Evolutionary conservation across 2,113 vertebrate species (phyloP).

Genomic region (Rattus norvegicus): DNA sequence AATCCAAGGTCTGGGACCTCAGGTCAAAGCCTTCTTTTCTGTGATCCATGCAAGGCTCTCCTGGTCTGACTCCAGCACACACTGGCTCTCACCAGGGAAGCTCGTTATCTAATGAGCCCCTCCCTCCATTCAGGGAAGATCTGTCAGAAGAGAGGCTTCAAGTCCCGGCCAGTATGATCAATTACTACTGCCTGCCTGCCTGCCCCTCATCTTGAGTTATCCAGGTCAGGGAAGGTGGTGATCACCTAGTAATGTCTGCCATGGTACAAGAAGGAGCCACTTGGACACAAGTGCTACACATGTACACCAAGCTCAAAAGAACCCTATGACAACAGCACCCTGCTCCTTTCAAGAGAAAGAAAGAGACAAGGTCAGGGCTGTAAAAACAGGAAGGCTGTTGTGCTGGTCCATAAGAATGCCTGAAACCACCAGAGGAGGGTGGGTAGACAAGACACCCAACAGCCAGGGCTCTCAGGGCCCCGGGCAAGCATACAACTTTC

Average conservation of each 20-base stretch:
- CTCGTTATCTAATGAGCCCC: background rate
- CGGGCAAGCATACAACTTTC: background rate
- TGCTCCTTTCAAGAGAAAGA: background rate
- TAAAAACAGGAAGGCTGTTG: background rate
- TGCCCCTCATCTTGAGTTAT: background rate
- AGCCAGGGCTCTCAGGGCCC: background rate
- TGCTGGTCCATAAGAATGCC: background rate
- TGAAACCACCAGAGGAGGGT: background rate
- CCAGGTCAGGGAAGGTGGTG: background rate
- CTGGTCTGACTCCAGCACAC: background rate
- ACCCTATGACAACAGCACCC: background rate
- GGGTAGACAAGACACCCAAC: no score
- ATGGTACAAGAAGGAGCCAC: fast-evolving
- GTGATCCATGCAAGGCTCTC: fast-evolving
- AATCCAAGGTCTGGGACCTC: background rate
- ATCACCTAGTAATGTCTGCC: conserved; percentile 22
- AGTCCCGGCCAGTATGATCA: background rate
- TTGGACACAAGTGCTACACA: fast-evolving
- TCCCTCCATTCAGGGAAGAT: background rate
- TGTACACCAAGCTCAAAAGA: fast-evolving
- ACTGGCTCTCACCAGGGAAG: fast-evolving
- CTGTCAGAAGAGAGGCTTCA: background rate
- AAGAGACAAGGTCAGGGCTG: fast-evolving
- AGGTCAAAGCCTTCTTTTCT: background rate
- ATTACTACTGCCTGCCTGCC: background rate